These are phyloP conservation scores for Antheraea yamamai DNA, from an alignment of 2,888 invertebrate genomes.

Conservation along the genomic window DNA sequence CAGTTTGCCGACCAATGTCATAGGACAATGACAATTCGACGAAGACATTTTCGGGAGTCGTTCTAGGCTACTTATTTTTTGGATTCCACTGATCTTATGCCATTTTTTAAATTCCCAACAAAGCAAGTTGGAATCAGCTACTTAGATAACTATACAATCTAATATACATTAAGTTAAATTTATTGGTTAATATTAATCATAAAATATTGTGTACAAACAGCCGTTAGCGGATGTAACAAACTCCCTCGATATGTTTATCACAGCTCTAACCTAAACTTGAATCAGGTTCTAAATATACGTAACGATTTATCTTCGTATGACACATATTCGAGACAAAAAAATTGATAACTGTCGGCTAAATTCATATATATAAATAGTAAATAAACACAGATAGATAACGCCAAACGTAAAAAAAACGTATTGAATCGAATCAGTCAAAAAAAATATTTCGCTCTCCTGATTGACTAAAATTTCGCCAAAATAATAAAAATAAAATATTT, in stretches of 20 bases:
- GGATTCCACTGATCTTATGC: too few species aligned
- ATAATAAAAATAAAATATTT: too few species aligned
- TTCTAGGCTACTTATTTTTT: too few species aligned
- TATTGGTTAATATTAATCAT: too few species aligned
- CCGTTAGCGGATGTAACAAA: slow-evolving; percentile 12
- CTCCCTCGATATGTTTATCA: neutral
- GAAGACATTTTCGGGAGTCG: too few species aligned
- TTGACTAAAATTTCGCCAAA: neutral
- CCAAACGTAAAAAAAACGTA: neutral
- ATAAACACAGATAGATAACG: slow-evolving; percentile 1
- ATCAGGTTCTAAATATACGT: slow-evolving; percentile 11
- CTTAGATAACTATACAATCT: too few species aligned
- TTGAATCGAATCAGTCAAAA: neutral
- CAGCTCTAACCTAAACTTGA: neutral
- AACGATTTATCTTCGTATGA: neutral
- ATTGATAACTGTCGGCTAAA: neutral
- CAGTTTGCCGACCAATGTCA: too few species aligned
- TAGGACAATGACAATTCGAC: too few species aligned
- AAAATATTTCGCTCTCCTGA: neutral
- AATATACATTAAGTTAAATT: too few species aligned
- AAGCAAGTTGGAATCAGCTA: too few species aligned
- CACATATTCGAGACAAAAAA: neutral
- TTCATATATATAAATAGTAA: neutral
- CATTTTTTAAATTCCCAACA: too few species aligned
- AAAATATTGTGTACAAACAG: neutral